Evolutionary conservation across 2,888 invertebrate species (phyloP).

Genomic region (Cyrtodaria siliqua): DNA sequence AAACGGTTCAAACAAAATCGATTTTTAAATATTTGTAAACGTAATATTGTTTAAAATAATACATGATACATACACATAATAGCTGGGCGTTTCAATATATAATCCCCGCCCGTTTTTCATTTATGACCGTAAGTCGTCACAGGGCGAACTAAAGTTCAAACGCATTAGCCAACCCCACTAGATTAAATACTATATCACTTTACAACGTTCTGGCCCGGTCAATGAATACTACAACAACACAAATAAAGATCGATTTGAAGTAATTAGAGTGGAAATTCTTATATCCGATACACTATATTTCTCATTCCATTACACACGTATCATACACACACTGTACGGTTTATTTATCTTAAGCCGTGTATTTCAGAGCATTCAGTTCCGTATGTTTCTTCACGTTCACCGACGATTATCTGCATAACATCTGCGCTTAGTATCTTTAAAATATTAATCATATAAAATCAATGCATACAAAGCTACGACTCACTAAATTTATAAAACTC

Average conservation of each 20-base stretch:
- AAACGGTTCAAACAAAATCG: constrained; percentile 62
- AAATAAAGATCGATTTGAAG: neutral
- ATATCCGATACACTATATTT: no score
- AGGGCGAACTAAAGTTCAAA: neutral
- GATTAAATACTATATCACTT: neutral
- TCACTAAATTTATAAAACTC: no score
- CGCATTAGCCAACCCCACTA: neutral
- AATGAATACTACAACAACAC: neutral
- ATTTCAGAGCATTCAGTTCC: no score
- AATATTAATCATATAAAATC: no score
- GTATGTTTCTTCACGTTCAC: neutral
- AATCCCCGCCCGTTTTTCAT: constrained; percentile 18
- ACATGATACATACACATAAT: constrained; percentile 16
- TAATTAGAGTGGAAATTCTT: neutral
- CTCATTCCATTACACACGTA: no score
- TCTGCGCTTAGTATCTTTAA: no score
- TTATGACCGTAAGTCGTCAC: neutral
- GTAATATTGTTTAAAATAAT: constrained; percentile 36
- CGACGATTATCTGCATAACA: neutral
- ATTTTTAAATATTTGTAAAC: constrained; percentile 65
- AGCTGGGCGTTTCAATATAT: neutral
- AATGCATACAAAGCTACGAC: no score
- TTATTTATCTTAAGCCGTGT: no score
- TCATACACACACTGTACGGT: no score
- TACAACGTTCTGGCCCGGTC: neutral